These are phyloP conservation scores for Keiferia lycopersicella DNA, from an alignment of 2,888 invertebrate species.

Conservation along the genomic window DNA sequence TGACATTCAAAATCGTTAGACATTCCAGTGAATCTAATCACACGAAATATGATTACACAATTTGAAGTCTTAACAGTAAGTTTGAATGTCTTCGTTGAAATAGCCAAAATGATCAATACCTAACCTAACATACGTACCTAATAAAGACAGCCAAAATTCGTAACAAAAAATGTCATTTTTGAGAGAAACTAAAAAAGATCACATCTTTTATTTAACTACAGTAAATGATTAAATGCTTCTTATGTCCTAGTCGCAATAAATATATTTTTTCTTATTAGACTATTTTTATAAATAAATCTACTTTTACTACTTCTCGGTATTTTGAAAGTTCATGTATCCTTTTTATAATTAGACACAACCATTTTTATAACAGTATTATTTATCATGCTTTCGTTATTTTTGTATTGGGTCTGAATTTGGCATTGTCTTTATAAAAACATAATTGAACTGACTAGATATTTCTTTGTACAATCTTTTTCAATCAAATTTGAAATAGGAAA, in stretches of 20 bases:
- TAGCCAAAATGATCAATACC: background rate
- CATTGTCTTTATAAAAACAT: constrained; percentile 56
- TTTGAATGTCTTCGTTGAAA: background rate
- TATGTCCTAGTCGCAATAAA: constrained; percentile 70
- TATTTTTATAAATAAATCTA: constrained; percentile 74
- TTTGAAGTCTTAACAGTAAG: background rate
- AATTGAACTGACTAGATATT: constrained; percentile 51
- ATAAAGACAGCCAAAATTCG: constrained; percentile 34
- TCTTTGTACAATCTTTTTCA: constrained; percentile 33
- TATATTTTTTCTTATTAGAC: constrained; percentile 74
- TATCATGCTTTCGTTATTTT: constrained; percentile 40
- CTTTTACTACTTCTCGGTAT: constrained; percentile 65
- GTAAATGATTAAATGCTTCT: constrained; percentile 74
- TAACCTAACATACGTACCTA: background rate
- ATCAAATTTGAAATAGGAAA: background rate
- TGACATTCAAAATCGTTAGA: background rate
- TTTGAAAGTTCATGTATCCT: constrained; percentile 64
- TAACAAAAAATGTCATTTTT: constrained; percentile 33
- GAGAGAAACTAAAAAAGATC: constrained; percentile 40
- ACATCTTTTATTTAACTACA: constrained; percentile 59
- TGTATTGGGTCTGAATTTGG: constrained; percentile 66
- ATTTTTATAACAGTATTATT: constrained; percentile 70
- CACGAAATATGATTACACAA: background rate
- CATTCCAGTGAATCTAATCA: background rate
- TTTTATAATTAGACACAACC: constrained; percentile 78